Percentiles rank a stretch among this genome's conserved stretches.
phyloP scores from a whole-genome alignment of 2,113 vertebrate genomes.

The Grammomys surdaster region DNA sequence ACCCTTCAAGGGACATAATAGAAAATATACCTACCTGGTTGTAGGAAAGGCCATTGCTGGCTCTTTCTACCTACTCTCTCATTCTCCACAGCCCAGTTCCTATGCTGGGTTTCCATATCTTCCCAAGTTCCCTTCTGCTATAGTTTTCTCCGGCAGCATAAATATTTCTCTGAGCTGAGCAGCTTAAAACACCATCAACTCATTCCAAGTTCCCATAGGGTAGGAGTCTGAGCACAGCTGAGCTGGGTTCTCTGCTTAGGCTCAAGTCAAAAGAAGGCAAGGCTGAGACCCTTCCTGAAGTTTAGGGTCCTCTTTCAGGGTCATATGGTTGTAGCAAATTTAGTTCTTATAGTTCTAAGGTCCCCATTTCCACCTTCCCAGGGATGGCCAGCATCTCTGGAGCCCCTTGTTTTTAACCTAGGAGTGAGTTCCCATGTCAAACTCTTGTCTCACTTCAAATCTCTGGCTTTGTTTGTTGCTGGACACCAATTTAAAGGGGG shows the following conservation, averaged over 20 bases:
- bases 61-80: background rate
- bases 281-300: background rate
- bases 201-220: background rate
- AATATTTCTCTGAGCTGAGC: background rate
- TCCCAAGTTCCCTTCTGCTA: background rate
- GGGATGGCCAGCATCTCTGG: no score
- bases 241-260: background rate
- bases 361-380: background rate
- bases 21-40: background rate
- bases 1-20: background rate
- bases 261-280: background rate
- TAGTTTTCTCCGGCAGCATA: background rate
- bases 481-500: background rate
- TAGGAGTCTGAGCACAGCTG: background rate
- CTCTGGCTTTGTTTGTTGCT: background rate
- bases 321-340: background rate
- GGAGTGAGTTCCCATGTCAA: background rate
- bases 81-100: background rate
- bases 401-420: background rate
- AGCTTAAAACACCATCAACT: background rate
- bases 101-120: background rate
- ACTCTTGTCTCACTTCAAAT: background rate
- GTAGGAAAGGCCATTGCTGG: background rate
- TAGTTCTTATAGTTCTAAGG: background rate
- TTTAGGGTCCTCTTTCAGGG: background rate